Evolutionary conservation across 1,140 invertebrate species (phyloP).

Genomic region (Hylaeus volcanicus): DNA sequence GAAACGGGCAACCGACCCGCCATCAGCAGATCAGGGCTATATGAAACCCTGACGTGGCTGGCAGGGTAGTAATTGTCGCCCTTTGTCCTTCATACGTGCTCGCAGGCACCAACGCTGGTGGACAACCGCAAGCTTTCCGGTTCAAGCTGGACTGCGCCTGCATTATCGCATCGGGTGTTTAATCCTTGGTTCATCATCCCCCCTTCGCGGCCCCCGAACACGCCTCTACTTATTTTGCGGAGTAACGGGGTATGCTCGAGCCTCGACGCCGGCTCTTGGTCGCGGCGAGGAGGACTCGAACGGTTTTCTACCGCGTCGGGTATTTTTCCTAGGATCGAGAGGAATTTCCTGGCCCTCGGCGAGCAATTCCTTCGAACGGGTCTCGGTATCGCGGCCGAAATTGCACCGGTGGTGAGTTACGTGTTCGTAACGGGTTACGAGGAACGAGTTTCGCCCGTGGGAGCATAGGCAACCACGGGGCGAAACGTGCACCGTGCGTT

Average conservation of each 20-base stretch:
- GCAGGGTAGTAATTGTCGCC: conserved; percentile 71
- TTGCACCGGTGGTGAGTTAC: conserved; percentile 22
- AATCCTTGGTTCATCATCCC: conserved; percentile 69
- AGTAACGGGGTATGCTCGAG: too few species aligned
- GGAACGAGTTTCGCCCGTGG: conserved; percentile 7
- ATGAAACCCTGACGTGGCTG: conserved; percentile 69
- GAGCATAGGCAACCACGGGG: too few species aligned
- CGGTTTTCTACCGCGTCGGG: not conserved
- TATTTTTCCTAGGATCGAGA: conserved; percentile 4
- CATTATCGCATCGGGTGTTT: conserved; percentile 70
- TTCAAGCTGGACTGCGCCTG: conserved; percentile 47
- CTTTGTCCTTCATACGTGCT: conserved; percentile 71
- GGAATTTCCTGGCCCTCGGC: conserved; percentile 3
- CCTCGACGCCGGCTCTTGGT: conserved; percentile 12
- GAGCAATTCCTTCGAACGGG: conserved; percentile 8
- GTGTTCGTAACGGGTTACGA: conserved; percentile 12
- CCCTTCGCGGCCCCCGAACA: too few species aligned
- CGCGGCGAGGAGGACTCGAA: not conserved
- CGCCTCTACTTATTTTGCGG: too few species aligned
- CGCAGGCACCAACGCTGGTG: conserved; percentile 53
- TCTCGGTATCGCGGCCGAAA: conserved; percentile 8
- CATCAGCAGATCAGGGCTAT: conserved; percentile 52
- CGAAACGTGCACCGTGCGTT: not conserved
- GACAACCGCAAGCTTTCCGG: conserved; percentile 66
- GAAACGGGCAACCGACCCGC: conserved; percentile 53